Evolutionary conservation across 64 coral and sea anemone species (phyloP), one percentile per base, ranked within the genome.

Genomic region (Catalaphyllia jardinei): DNA sequence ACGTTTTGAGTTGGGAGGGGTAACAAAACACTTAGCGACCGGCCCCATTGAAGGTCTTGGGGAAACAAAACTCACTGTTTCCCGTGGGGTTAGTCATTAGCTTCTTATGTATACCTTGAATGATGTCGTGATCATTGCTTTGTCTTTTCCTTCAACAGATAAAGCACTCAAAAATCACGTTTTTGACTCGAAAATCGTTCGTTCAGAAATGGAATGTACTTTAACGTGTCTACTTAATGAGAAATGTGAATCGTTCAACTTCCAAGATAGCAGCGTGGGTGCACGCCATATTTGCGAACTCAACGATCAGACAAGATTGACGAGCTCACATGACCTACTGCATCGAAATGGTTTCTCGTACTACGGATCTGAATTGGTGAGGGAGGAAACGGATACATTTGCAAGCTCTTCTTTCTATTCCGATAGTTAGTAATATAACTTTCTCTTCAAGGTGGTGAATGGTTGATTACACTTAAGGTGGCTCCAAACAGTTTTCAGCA

Each of bases 171-270:
- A 24, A 28, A 85, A 85, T 71, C 63, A 71, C 38, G 24, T 71
- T 35, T 50, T 85, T 10, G 2, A 4, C 46, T 71, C 81, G 71
- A 69, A 22, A 85, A 49, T 14, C 6, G 81, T 85, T 65, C 35
- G 35, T 25, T 71, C 81, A 3, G 62, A 85, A 71, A 71, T 71
- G 50, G 81, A 85, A 27, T 85, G 81, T 8, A 49, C 62, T 24
- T 85, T 85, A 63, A 35, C 62, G 0, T 85, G 81, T 28, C 38
- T 85, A 8, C 81, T 38, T 1, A 31, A 71, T 51, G 22, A 2
- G 22, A 9, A 8, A 10, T 85, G 81, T 29, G 22, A 71, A 85
- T 85, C 81, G 19, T 85, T 46, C 63, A 85, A 85, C 42, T 85
- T 71, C 39, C 81, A 71, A 85, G 31, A 71, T 12, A 64, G 52